These are phyloP conservation scores for Ridgeia piscesae DNA, from an alignment of 1,140 invertebrate species.

Conservation along the genomic window DNA sequence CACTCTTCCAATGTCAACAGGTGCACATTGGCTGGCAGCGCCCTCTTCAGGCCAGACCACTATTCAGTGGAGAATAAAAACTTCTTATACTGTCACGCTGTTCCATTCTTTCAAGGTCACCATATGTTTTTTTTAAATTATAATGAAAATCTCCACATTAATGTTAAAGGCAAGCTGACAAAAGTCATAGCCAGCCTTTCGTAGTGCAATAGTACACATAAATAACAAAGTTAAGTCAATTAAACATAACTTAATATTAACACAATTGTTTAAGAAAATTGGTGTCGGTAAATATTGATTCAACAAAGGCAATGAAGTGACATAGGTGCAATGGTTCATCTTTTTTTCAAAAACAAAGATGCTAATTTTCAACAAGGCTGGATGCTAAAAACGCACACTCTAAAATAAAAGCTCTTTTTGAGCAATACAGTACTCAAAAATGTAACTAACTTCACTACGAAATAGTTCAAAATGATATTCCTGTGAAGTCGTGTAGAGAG, in stretches of 20 bases:
- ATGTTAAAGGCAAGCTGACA: too few species aligned
- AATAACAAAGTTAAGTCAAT: not conserved
- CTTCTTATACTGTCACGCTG: too few species aligned
- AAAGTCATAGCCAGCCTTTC: slow-evolving; percentile 1
- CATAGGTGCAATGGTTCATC: not conserved
- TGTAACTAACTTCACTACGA: too few species aligned
- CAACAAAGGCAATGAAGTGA: not conserved
- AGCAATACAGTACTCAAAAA: too few species aligned
- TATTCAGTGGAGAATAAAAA: slow-evolving; percentile 36
- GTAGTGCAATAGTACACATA: not conserved
- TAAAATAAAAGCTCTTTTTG: too few species aligned
- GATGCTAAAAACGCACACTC: not conserved
- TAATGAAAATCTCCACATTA: too few species aligned
- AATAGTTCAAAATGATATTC: too few species aligned
- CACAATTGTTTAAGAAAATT: not conserved
- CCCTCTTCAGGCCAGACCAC: slow-evolving; percentile 57
- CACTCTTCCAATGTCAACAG: slow-evolving; percentile 87
- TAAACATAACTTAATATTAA: not conserved
- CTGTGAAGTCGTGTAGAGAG: too few species aligned
- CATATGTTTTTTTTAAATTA: too few species aligned
- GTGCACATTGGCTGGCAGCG: slow-evolving; percentile 77
- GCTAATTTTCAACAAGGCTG: not conserved
- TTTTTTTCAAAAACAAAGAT: not conserved
- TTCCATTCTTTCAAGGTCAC: too few species aligned
- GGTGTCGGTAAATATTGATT: not conserved